These are phyloP conservation scores for Formica aserva DNA, from an alignment of 2,888 invertebrate genomes.

Conservation along the genomic window DNA sequence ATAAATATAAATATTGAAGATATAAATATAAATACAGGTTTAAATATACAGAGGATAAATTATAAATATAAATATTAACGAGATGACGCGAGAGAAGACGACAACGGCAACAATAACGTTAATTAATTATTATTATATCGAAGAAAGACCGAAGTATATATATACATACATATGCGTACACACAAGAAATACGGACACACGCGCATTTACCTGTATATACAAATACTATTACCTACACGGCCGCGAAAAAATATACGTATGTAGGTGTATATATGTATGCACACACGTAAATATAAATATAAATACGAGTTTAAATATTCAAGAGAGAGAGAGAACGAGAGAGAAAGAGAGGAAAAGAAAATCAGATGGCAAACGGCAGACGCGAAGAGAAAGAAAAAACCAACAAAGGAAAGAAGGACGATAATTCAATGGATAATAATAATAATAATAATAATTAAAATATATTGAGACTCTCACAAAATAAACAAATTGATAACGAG, in stretches of 20 bases:
- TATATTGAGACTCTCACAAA: not conserved
- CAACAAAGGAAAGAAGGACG: not conserved
- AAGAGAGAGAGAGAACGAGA: not conserved
- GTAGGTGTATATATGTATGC: constrained; percentile 70
- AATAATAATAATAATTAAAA: not conserved
- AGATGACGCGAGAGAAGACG: constrained; percentile 41
- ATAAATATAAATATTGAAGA: constrained; percentile 64
- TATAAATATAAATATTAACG: constrained; percentile 59
- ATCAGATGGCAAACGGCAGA: constrained; percentile 23
- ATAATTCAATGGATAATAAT: constrained; percentile 13
- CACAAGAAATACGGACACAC: constrained; percentile 58
- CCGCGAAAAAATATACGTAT: constrained; percentile 66
- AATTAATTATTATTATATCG: constrained; percentile 68
- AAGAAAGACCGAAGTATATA: constrained; percentile 60
- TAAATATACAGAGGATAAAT: constrained; percentile 53
- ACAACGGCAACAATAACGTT: constrained; percentile 78
- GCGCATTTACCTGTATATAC: constrained; percentile 66
- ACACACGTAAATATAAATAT: constrained; percentile 61
- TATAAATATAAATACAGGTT: constrained; percentile 57
- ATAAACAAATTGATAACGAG: constrained; percentile 1
- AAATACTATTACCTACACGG: constrained; percentile 52
- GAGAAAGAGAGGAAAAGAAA: not conserved
- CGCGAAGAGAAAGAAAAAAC: constrained; percentile 13
- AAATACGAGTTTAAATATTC: constrained; percentile 55
- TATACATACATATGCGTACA: constrained; percentile 57